Evolutionary conservation across 1,140 invertebrate species (phyloP).

Genomic region (Sitophilus oryzae): DNA sequence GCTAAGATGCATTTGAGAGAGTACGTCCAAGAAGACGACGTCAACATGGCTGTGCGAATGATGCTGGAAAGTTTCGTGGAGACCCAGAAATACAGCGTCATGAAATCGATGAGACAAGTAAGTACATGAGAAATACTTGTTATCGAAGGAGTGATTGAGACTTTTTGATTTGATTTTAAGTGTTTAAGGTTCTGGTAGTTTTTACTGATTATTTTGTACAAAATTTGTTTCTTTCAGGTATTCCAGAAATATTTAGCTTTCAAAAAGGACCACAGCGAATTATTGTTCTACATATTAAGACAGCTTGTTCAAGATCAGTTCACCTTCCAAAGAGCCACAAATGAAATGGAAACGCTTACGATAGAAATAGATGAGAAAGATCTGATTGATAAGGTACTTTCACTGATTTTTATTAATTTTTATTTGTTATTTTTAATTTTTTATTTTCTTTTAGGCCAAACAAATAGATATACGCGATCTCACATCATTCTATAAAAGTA

Average conservation of each 20-base stretch:
- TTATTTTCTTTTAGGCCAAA: slow-evolving; percentile 63
- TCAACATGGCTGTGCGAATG: slow-evolving; percentile 95
- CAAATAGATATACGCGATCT: slow-evolving; percentile 89
- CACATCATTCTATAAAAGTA: slow-evolving; percentile 86
- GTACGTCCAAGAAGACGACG: slow-evolving; percentile 91
- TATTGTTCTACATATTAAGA: slow-evolving; percentile 91
- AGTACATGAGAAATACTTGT: slow-evolving; percentile 36
- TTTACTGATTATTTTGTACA: neutral
- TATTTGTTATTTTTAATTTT: neutral
- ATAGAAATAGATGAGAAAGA: slow-evolving; percentile 91
- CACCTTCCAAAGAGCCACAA: slow-evolving; percentile 77
- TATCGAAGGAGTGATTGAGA: neutral
- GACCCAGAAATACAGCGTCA: slow-evolving; percentile 97
- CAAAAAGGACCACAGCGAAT: slow-evolving; percentile 93
- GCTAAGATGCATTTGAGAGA: slow-evolving; percentile 92
- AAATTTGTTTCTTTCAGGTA: slow-evolving; percentile 52
- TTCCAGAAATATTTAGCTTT: slow-evolving; percentile 92
- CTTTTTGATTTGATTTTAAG: neutral
- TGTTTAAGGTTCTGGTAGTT: slow-evolving; percentile 19
- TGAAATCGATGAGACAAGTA: slow-evolving; percentile 91
- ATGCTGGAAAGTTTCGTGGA: slow-evolving; percentile 97
- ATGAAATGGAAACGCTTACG: slow-evolving; percentile 59
- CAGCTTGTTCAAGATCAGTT: slow-evolving; percentile 90
- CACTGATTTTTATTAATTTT: slow-evolving; percentile 6
- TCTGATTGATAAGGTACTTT: slow-evolving; percentile 71